phyloP scores from a whole-genome alignment of 2,888 invertebrate genomes.

The Hypselothyrea guttata region DNA sequence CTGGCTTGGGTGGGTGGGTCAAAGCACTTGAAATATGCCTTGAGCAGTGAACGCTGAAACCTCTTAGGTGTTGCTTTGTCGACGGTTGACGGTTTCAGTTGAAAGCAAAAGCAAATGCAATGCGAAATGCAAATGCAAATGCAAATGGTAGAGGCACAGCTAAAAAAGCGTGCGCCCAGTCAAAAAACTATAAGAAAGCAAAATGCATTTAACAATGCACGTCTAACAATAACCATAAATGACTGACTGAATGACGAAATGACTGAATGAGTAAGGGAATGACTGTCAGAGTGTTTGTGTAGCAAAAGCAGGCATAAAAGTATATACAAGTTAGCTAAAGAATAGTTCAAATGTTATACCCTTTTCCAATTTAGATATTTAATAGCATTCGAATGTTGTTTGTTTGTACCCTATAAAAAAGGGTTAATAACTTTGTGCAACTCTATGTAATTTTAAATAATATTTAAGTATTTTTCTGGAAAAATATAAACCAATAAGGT shows the following conservation, averaged over 20 bases:
- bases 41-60: constrained; percentile 41
- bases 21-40: constrained; percentile 47
- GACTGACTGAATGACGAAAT: constrained; percentile 29
- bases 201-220: constrained; percentile 42
- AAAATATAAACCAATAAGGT: no score
- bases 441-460: no score
- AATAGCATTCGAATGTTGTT: no score
- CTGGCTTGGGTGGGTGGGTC: constrained; percentile 45
- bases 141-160: constrained; percentile 10
- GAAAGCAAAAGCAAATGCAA: constrained; percentile 38
- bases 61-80: constrained; percentile 50
- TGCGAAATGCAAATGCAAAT: constrained; percentile 3
- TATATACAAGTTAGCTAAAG: no score
- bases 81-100: constrained; percentile 46
- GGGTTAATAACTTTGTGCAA: no score
- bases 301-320: no score
- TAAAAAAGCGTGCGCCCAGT: constrained; percentile 12
- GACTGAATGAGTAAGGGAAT: constrained; percentile 16
- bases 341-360: no score
- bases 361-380: no score
- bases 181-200: constrained; percentile 32
- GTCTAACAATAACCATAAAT: constrained; percentile 32
- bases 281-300: neutral
- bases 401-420: no score
- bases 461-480: no score